These are phyloP conservation scores for Lucifuga dentata DNA, from an alignment of 2,113 vertebrate genomes.

Conservation along the genomic window DNA sequence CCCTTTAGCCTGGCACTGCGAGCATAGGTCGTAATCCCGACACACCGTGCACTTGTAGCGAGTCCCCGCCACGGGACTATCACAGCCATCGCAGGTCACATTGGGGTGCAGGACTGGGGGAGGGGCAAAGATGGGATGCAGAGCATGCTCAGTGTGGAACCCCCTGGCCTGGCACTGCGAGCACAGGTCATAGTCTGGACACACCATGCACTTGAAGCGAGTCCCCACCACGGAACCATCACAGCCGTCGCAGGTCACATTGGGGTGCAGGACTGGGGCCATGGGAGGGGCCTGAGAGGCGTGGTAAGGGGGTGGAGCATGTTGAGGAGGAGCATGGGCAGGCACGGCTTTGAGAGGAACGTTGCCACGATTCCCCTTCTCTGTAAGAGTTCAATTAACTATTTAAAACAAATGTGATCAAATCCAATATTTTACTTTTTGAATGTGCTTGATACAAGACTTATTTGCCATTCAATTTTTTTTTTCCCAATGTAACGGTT, in stretches of 20 bases:
- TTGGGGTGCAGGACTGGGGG: slow-evolving; percentile 82
- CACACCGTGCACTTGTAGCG: slow-evolving; percentile 96
- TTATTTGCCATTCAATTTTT: no score
- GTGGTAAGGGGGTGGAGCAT: slow-evolving; percentile 53
- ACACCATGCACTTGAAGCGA: slow-evolving; percentile 94
- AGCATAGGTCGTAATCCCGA: slow-evolving; percentile 93
- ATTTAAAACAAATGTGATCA: no score
- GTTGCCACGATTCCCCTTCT: slow-evolving; percentile 92
- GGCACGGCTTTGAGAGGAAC: slow-evolving; percentile 84
- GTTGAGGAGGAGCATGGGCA: slow-evolving; percentile 54
- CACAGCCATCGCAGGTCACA: slow-evolving; percentile 93
- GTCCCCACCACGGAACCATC: slow-evolving; percentile 89
- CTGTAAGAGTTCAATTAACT: slow-evolving; percentile 74
- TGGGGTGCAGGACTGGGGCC: slow-evolving; percentile 81
- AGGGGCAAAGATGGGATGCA: no score
- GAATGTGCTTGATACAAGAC: no score
- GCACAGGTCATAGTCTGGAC: slow-evolving; percentile 94
- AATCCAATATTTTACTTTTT: no score
- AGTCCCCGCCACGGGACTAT: slow-evolving; percentile 88
- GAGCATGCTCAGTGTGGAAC: slow-evolving; percentile 90
- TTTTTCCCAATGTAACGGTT: no score
- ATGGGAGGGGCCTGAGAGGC: no score
- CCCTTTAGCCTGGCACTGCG: slow-evolving; percentile 89
- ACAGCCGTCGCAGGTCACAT: slow-evolving; percentile 93
- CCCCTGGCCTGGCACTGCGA: slow-evolving; percentile 90